Percentiles rank a stretch among this genome's conserved stretches.
phyloP scores from a whole-genome alignment of 2,888 invertebrate species.

The Eupithecia exiguata region DNA sequence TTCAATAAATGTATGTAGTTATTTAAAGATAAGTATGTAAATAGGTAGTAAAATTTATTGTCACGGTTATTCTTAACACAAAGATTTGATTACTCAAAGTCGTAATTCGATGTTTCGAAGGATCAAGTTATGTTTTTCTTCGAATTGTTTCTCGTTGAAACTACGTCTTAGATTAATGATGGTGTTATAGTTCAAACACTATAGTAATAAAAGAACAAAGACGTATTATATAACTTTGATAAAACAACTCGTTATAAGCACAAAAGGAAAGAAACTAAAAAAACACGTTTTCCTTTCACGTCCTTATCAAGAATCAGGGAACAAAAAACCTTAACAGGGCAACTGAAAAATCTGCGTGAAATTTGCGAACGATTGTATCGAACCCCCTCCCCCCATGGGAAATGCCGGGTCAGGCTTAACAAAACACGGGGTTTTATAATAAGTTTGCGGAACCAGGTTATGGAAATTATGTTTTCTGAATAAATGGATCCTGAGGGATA shows the following conservation, averaged over 20 bases:
- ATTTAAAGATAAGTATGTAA: not conserved
- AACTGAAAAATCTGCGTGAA: slow-evolving; percentile 31
- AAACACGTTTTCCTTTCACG: not conserved
- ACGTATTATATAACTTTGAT: not conserved
- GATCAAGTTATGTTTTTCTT: not conserved
- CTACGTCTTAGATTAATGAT: not conserved
- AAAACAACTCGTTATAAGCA: not conserved
- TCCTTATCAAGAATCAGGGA: slow-evolving; percentile 20
- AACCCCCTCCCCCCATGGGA: slow-evolving; percentile 16
- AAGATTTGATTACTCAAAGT: not conserved
- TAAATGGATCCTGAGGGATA: slow-evolving; percentile 3
- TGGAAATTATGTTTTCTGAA: slow-evolving; percentile 3
- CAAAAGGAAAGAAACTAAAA: not conserved
- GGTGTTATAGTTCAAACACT: not conserved
- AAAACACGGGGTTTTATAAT: slow-evolving; percentile 20
- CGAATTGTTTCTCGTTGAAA: not conserved
- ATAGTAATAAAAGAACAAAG: not conserved
- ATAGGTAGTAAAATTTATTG: not conserved
- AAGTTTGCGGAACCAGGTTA: slow-evolving; percentile 17
- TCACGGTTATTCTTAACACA: not conserved
- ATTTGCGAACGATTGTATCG: slow-evolving; percentile 33
- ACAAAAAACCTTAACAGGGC: slow-evolving; percentile 12
- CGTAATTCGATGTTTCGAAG: not conserved
- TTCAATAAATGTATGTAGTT: not conserved
- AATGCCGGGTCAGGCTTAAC: slow-evolving; percentile 27